These are phyloP conservation scores for Orycteropus afer DNA, from an alignment of 2,113 vertebrate genomes.

Conservation along the genomic window DNA sequence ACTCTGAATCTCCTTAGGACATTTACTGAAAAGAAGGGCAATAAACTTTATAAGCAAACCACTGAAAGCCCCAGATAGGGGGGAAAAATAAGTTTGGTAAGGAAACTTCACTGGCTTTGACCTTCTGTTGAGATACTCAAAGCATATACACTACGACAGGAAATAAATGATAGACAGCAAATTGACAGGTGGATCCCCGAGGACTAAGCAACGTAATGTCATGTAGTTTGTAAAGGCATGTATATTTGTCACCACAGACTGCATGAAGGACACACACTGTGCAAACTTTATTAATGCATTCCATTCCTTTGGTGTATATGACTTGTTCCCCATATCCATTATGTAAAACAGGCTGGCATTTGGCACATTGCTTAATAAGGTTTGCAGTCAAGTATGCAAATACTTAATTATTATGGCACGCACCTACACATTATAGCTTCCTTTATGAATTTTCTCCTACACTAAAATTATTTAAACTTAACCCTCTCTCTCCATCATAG, in stretches of 20 bases:
- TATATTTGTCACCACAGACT: conserved; percentile 79
- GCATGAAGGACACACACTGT: conserved; percentile 79
- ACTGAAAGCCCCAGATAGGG: conserved; percentile 55
- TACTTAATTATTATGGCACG: conserved; percentile 59
- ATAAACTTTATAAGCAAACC: conserved; percentile 75
- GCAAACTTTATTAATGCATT: conserved; percentile 74
- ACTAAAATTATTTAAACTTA: conserved; percentile 66
- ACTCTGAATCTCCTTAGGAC: conserved; percentile 31
- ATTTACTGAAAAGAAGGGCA: conserved; percentile 61
- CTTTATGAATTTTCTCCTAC: conserved; percentile 57
- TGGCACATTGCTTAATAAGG: conserved; percentile 52
- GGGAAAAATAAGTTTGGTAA: conserved; percentile 59
- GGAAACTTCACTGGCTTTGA: conserved; percentile 72
- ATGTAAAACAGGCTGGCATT: conserved; percentile 71
- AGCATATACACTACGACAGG: conserved; percentile 25
- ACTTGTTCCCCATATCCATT: conserved; percentile 54
- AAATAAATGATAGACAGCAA: conserved; percentile 81
- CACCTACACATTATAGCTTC: conserved; percentile 61
- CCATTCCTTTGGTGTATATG: conserved; percentile 38
- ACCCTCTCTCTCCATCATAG: background rate
- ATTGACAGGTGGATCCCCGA: conserved; percentile 76
- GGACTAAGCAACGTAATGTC: conserved; percentile 70
- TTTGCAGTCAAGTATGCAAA: conserved; percentile 71
- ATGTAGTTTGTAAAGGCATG: conserved; percentile 64
- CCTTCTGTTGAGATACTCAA: conserved; percentile 75